Conservation (phyloP, 2,113 vertebrate genomes). For the Myanophis thanlyinensis region DNA sequence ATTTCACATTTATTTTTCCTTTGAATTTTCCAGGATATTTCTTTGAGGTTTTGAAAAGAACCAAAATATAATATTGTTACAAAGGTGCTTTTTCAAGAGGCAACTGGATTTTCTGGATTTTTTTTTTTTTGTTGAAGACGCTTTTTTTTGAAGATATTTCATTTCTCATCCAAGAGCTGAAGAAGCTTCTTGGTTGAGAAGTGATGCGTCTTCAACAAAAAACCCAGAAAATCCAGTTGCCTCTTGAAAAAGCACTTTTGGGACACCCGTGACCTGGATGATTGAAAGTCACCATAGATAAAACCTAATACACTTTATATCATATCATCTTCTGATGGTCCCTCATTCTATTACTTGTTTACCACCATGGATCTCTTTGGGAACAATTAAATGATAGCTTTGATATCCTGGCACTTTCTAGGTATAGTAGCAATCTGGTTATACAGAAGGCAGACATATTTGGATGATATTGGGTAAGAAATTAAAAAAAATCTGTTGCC, state of each 20-base stretch:
- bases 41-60: not conserved
- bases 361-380: not conserved
- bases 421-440: not conserved
- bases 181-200: too few relatives aligned
- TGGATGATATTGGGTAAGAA: not conserved
- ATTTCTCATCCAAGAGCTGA: too few relatives aligned
- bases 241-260: too few relatives aligned
- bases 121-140: too few relatives aligned
- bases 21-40: not conserved
- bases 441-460: not conserved
- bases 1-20: not conserved
- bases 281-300: not conserved
- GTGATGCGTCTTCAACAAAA: too few relatives aligned
- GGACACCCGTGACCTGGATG: too few relatives aligned
- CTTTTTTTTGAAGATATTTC: too few relatives aligned
- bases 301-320: not conserved
- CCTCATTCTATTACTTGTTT: not conserved
- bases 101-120: too few relatives aligned
- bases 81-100: too few relatives aligned
- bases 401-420: not conserved
- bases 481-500: not conserved
- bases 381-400: not conserved
- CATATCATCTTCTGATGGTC: not conserved
- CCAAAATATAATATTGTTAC: not conserved
- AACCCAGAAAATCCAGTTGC: too few relatives aligned